Evolutionary conservation across 2,888 invertebrate species (phyloP).

Genomic region (Chironomus tentans): DNA sequence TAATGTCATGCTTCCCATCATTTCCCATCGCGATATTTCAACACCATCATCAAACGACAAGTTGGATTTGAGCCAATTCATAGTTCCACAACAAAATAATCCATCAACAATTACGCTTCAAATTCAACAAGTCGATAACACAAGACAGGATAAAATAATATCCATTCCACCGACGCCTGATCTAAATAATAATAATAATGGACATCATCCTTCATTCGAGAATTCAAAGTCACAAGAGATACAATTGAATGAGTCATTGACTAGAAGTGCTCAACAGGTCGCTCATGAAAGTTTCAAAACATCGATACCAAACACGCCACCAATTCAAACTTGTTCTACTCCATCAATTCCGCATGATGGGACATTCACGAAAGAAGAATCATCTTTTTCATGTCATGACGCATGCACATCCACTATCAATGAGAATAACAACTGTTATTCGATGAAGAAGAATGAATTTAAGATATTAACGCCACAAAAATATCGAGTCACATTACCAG

Average conservation of each 20-base stretch:
- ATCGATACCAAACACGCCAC: not conserved
- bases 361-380: constrained; percentile 27
- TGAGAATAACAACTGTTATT: not conserved
- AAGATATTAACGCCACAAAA: constrained; percentile 23
- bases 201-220: not conserved
- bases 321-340: not conserved
- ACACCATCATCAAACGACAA: not conserved
- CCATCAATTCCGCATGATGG: constrained; percentile 26
- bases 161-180: too few species aligned
- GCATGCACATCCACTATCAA: constrained; percentile 17
- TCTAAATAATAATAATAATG: not conserved
- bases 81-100: constrained; percentile 1
- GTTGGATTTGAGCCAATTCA: constrained; percentile 28
- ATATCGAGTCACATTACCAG: constrained; percentile 4
- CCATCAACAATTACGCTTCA: constrained; percentile 1
- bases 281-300: not conserved
- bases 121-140: constrained; percentile 14
- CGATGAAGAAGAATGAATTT: not conserved
- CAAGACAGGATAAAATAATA: too few species aligned
- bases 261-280: too few species aligned
- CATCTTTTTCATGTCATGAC: not conserved
- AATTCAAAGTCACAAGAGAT: too few species aligned
- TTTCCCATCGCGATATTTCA: not conserved
- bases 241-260: too few species aligned
- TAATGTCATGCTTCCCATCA: constrained; percentile 17